These are phyloP conservation scores for Scelioninae gen. 2 DNA, from an alignment of 2,888 invertebrate genomes.

Conservation along the genomic window DNA sequence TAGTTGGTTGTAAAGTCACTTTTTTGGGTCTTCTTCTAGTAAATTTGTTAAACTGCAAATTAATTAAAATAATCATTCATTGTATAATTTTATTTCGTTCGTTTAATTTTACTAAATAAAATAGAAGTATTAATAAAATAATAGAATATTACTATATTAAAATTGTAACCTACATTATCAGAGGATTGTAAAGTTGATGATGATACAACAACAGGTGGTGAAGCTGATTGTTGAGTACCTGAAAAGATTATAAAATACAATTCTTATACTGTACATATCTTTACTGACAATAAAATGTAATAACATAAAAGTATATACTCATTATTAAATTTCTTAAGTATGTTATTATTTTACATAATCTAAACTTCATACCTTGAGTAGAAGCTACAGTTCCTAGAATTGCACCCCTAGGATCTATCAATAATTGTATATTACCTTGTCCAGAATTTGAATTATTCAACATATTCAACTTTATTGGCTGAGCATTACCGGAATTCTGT, in stretches of 20 bases:
- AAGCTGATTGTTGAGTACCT: constrained; percentile 33
- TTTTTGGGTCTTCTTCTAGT: constrained; percentile 36
- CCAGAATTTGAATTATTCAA: constrained; percentile 67
- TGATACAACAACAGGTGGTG: constrained; percentile 46
- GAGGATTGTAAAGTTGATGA: constrained; percentile 29
- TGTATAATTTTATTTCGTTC: background rate
- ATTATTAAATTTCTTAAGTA: background rate
- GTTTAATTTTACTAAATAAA: background rate
- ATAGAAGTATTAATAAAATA: background rate
- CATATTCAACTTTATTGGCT: constrained; percentile 71
- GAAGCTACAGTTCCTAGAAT: constrained; percentile 75
- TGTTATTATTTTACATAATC: constrained; percentile 7
- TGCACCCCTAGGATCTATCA: constrained; percentile 77
- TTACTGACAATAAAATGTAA: too few species aligned
- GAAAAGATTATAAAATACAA: constrained; percentile 5
- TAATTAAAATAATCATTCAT: constrained; percentile 6
- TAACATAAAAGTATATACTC: constrained; percentile 7
- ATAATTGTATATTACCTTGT: constrained; percentile 75
- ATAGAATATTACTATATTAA: background rate
- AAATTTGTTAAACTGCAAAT: constrained; percentile 41
- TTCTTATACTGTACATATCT: too few species aligned
- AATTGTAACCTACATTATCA: constrained; percentile 28
- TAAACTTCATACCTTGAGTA: constrained; percentile 58
- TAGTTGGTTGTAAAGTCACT: constrained; percentile 10
- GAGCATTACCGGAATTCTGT: constrained; percentile 66